phyloP scores from a whole-genome alignment of 2,888 invertebrate genomes.

The Drosophila anomelani region DNA sequence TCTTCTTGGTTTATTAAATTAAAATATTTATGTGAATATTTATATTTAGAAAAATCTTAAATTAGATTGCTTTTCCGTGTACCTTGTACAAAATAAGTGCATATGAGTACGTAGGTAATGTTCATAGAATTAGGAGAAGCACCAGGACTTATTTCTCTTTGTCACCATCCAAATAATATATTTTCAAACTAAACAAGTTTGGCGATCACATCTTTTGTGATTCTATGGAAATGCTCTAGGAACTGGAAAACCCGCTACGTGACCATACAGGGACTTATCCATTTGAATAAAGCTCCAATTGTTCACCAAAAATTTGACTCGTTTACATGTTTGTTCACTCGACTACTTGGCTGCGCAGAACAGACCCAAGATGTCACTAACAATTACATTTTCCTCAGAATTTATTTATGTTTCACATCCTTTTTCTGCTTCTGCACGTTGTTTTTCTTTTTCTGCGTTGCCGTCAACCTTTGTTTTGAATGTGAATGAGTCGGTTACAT shows the following conservation, averaged over 20 bases:
- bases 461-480: slow-evolving; percentile 66
- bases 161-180: neutral
- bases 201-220: neutral
- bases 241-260: too few species aligned
- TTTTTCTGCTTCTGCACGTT: slow-evolving; percentile 25
- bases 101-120: too few species aligned
- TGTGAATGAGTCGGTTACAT: slow-evolving; percentile 49
- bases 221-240: neutral
- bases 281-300: slow-evolving; percentile 1
- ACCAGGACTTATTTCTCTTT: too few species aligned
- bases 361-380: slow-evolving; percentile 61
- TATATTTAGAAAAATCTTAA: neutral
- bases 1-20: neutral
- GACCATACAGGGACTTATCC: neutral
- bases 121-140: too few species aligned
- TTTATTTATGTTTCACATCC: slow-evolving; percentile 69
- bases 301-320: neutral
- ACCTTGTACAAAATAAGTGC: too few species aligned
- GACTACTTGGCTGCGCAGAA: slow-evolving; percentile 36
- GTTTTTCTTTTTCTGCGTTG: slow-evolving; percentile 24
- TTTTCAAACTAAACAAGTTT: neutral
- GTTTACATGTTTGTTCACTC: slow-evolving; percentile 53
- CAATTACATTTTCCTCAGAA: slow-evolving; percentile 69
- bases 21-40: neutral
- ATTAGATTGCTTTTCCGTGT: neutral